phyloP scores from a whole-genome alignment of 2,797 vertebrate genomes.

The Megaceryle alcyon region DNA sequence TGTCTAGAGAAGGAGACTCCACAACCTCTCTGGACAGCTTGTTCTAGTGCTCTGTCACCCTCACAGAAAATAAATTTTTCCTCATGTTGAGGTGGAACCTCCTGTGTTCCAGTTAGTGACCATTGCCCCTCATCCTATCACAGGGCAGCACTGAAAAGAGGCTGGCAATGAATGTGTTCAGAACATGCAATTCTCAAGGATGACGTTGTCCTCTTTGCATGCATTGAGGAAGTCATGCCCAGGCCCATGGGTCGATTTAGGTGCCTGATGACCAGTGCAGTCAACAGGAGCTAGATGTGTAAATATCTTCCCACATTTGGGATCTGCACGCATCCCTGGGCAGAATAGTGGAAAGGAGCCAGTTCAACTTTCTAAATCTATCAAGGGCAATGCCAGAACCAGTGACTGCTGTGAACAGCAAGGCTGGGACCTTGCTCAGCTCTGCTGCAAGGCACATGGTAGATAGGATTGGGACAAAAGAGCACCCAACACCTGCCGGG shows the following conservation, averaged over 20 bases:
- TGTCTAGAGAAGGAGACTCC: too few relatives aligned
- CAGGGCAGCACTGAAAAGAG: too few relatives aligned
- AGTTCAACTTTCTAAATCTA: not conserved
- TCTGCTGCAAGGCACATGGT: not conserved
- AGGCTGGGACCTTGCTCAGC: not conserved
- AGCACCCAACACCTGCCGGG: not conserved
- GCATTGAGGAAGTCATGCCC: not conserved
- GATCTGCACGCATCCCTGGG: not conserved
- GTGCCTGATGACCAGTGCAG: not conserved
- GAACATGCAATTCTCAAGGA: not conserved
- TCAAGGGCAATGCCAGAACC: not conserved
- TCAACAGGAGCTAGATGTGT: not conserved
- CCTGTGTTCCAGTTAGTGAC: too few relatives aligned
- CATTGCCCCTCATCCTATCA: too few relatives aligned
- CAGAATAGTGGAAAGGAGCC: not conserved
- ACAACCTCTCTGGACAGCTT: too few relatives aligned
- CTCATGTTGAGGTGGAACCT: too few relatives aligned
- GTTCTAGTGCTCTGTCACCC: too few relatives aligned
- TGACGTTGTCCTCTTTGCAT: not conserved
- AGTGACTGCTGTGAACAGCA: not conserved
- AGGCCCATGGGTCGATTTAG: not conserved
- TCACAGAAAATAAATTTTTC: too few relatives aligned
- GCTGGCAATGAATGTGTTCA: not conserved
- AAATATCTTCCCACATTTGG: not conserved
- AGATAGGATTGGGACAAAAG: accelerated